Conservation (phyloP, 1,140 invertebrate species). For the Heliconius nattereri region DNA sequence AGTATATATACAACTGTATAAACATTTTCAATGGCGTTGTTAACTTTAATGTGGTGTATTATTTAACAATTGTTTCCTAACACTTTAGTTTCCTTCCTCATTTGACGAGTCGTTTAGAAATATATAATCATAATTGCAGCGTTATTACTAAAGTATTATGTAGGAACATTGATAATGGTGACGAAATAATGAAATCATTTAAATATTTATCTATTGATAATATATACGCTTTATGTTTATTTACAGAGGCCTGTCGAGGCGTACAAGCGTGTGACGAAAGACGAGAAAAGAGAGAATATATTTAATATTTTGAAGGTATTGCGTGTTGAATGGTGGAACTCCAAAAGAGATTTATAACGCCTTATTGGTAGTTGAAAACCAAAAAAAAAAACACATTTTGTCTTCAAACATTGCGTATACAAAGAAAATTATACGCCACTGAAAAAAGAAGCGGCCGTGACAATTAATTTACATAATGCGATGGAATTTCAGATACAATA, state of each 20-base stretch:
- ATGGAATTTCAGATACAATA: conserved; percentile 20
- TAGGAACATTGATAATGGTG: neutral
- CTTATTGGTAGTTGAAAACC: neutral
- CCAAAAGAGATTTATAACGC: no score
- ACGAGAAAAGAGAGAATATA: no score
- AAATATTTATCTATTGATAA: neutral
- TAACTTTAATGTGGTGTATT: neutral
- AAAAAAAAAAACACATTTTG: neutral
- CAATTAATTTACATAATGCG: conserved; percentile 19
- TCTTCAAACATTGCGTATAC: neutral
- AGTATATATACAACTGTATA: neutral
- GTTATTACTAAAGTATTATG: neutral
- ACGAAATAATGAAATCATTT: neutral
- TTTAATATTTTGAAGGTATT: no score
- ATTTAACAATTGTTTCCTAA: neutral
- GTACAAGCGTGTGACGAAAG: no score
- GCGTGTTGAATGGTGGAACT: no score
- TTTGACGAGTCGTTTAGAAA: conserved; percentile 17
- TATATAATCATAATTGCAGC: neutral
- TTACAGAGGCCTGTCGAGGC: neutral
- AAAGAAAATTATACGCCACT: conserved; percentile 5
- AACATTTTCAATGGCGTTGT: neutral
- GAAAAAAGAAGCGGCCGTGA: conserved; percentile 11
- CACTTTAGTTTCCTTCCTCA: conserved; percentile 9
- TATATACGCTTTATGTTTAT: neutral